These are phyloP conservation scores for Rugalucina vietnamica DNA, from an alignment of 2,888 invertebrate genomes.

Conservation along the genomic window DNA sequence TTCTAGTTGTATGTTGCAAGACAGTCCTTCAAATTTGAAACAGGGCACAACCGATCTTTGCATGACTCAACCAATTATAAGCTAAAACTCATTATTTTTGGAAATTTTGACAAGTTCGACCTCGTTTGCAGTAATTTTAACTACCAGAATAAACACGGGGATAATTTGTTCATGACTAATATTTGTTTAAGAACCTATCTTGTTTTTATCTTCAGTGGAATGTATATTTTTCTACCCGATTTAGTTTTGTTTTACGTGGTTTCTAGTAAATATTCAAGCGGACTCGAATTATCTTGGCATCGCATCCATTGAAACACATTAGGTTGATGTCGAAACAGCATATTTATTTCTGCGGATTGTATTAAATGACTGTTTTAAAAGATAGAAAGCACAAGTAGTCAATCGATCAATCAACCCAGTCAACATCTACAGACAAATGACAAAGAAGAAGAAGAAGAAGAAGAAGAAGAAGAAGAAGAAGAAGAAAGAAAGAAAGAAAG, in stretches of 20 bases:
- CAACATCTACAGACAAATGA: no score
- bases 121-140: neutral
- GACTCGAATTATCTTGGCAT: neutral
- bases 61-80: neutral
- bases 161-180: slow-evolving; percentile 3
- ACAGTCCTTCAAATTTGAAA: neutral
- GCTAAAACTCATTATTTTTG: neutral
- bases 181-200: slow-evolving; percentile 14
- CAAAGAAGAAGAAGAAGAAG: no score
- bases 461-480: no score
- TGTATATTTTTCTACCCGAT: neutral
- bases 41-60: neutral
- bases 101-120: neutral
- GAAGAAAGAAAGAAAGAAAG: no score
- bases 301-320: neutral
- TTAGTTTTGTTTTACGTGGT: neutral
- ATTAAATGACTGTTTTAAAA: no score
- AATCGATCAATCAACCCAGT: no score
- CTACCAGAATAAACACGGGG: neutral
- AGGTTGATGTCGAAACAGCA: no score
- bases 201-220: neutral
- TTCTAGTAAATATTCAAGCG: neutral
- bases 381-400: no score
- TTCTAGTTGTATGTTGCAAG: no score
- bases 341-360: no score